Evolutionary conservation across 2,797 vertebrate genomes (phyloP).

Genomic region (Tauraco hartlaubi): DNA sequence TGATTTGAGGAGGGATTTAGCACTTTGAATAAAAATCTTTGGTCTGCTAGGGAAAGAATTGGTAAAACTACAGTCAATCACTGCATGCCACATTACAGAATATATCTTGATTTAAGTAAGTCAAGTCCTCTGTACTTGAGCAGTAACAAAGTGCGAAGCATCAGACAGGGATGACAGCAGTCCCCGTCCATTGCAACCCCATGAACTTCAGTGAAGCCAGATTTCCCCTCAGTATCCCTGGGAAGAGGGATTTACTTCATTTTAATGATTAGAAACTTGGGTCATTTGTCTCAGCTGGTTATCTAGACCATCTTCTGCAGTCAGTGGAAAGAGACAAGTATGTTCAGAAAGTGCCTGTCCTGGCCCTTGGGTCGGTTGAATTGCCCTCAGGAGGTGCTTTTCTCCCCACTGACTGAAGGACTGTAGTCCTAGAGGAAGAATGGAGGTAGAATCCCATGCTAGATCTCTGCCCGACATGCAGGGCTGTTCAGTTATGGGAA

Average conservation of each 20-base stretch:
- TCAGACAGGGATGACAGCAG: neutral
- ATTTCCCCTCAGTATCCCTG: neutral
- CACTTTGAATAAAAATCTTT: neutral
- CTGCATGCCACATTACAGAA: neutral
- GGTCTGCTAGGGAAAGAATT: neutral
- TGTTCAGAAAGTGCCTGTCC: neutral
- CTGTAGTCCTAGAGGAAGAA: neutral
- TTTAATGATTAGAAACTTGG: neutral
- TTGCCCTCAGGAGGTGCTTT: neutral
- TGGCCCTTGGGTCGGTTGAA: neutral
- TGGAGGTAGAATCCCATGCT: neutral
- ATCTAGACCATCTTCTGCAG: neutral
- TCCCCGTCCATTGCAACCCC: neutral
- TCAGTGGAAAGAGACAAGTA: neutral
- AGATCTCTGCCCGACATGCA: neutral
- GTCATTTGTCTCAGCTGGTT: neutral
- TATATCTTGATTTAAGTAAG: neutral
- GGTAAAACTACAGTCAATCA: neutral
- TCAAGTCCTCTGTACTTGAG: neutral
- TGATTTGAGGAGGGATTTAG: constrained; percentile 33
- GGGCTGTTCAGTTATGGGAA: neutral
- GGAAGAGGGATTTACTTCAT: neutral
- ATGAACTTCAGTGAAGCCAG: neutral
- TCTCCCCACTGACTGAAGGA: neutral
- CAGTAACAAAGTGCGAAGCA: neutral